phyloP scores from a whole-genome alignment of 2,888 invertebrate species.

The Charanyca ferruginea region DNA sequence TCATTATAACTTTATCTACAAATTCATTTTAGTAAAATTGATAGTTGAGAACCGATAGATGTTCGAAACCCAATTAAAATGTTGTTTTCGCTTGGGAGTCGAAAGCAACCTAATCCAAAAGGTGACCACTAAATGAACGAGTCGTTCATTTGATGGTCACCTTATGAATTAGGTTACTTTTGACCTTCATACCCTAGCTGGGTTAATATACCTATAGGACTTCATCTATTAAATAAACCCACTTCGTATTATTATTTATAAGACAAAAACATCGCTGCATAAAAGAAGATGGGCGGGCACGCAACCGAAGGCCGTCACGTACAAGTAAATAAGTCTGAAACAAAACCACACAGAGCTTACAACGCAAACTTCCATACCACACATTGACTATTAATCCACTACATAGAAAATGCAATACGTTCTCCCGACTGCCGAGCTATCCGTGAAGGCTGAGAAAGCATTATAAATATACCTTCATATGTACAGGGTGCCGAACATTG shows the following conservation, averaged over 20 bases:
- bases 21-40: constrained; percentile 56
- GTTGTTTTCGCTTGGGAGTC: constrained; percentile 22
- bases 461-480: constrained; percentile 65
- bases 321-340: constrained; percentile 34
- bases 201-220: not conserved
- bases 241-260: constrained; percentile 34
- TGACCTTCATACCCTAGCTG: not conserved
- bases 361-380: constrained; percentile 47
- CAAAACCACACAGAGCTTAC: constrained; percentile 45
- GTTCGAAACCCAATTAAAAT: constrained; percentile 54
- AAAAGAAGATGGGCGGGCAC: constrained; percentile 20
- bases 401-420: constrained; percentile 63
- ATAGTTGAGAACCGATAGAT: constrained; percentile 43
- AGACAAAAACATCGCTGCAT: constrained; percentile 39
- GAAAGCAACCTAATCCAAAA: too few species aligned
- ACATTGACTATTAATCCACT: constrained; percentile 63
- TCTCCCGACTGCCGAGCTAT: constrained; percentile 36
- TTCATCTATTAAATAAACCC: constrained; percentile 11
- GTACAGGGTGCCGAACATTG: constrained; percentile 71
- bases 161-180: not conserved
- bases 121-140: too few species aligned
- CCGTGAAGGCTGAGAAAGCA: constrained; percentile 53
- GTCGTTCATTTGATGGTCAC: constrained; percentile 14
- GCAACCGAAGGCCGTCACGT: constrained; percentile 34
- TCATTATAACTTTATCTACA: constrained; percentile 58